phyloP scores from a whole-genome alignment of 2,113 vertebrate genomes.

The Cyrtonyx montezumae region DNA sequence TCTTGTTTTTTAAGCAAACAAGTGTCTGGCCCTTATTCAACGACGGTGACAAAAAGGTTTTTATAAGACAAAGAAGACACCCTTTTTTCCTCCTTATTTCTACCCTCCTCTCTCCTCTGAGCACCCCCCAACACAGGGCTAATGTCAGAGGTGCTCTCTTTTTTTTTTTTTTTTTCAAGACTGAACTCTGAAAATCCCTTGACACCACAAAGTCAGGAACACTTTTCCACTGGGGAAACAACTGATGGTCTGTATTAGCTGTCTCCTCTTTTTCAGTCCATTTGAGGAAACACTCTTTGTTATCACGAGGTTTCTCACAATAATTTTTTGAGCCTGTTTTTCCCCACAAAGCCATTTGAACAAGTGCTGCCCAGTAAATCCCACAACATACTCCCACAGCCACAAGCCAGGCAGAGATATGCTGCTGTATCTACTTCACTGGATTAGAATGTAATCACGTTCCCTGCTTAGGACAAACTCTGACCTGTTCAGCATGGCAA shows the following conservation, averaged over 20 bases:
- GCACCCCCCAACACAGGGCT: background rate
- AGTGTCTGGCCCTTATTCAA: conserved; percentile 38
- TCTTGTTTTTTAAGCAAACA: conserved; percentile 33
- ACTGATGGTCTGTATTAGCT: background rate
- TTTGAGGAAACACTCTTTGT: background rate
- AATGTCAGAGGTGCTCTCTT: background rate
- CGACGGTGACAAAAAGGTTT: background rate
- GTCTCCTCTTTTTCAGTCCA: background rate
- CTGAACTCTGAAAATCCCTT: background rate
- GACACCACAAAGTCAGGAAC: background rate
- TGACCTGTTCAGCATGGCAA: background rate
- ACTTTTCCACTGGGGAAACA: background rate
- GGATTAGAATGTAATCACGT: conserved; percentile 42
- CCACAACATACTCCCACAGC: background rate
- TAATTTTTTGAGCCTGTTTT: background rate
- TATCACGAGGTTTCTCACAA: background rate
- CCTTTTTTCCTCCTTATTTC: background rate
- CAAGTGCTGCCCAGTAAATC: conserved; percentile 11
- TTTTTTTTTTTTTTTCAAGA: background rate
- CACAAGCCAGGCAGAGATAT: background rate
- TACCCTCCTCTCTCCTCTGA: background rate
- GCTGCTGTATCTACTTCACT: background rate
- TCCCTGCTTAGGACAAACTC: background rate
- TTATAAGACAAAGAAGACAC: background rate
- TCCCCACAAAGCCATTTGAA: background rate